Evolutionary conservation across 1,140 invertebrate species (phyloP), one percentile per base, ranked within the genome.

Genomic region (Drosophila lowei): DNA sequence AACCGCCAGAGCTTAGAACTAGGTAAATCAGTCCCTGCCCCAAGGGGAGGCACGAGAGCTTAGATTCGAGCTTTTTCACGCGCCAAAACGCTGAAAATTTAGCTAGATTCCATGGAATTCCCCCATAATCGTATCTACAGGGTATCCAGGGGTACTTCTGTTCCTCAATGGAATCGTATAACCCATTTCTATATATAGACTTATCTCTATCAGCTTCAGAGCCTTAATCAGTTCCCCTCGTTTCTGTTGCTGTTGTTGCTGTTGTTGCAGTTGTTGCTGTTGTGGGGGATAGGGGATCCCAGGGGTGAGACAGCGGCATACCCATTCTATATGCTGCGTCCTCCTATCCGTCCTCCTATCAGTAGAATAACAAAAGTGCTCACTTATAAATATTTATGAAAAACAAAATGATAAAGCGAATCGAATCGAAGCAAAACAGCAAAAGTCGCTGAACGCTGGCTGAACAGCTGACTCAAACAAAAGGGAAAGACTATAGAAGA

Each of bases 1-100:
- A 86, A 86, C 61, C 67, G 60, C 58, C 55, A 61, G 71, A 86
- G 70, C 81, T 86, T 86, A 86, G 81, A 86, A 86, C 74, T 86
- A 83, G 77, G 81, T 86, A 86, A 86, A 81, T 72, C 77, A 81
- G 72, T 67, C 47, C 11, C 2, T 43, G 48, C n/a, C 15, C 30
- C 30, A 42, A n/a, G 18, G 42, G 58, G 42, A 7, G 50, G 16
- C 15, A 34, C 5, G 16, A 16, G 11, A 15, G 18, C 13, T 38
- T 38, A 38, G 34, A 13, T 13, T 13, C 4, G 11, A 30, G 30
- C 30, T 30, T 30, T 30, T 30, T 30, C 30, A 30, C 34, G 34
- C 34, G 34, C 34, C 34, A 38, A 38, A 38, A 38, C 11, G 11
- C 34, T 13, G 34, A 3, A 38, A 38, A 38, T 38, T 38, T 4